A percentile compares a stretch with the other conserved stretches of the same genome.
Evolutionary conservation across 2,797 vertebrate genomes (phyloP).

Genomic region (Prunella strophiata): DNA sequence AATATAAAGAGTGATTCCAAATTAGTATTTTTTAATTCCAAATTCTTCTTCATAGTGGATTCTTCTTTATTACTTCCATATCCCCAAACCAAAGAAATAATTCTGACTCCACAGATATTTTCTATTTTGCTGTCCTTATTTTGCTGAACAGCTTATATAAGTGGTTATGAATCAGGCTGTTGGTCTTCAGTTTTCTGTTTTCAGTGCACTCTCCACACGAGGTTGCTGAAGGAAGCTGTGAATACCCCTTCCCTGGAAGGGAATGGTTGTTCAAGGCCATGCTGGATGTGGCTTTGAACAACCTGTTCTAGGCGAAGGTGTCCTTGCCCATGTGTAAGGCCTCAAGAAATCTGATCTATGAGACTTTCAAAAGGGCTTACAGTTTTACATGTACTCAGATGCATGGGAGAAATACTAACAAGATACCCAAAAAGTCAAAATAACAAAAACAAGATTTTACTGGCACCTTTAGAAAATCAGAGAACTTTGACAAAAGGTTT

Average conservation of each 20-base stretch:
- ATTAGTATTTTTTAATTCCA: neutral
- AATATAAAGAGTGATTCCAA: neutral
- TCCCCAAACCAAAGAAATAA: neutral
- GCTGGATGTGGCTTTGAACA: neutral
- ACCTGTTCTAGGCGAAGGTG: neutral
- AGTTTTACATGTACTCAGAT: neutral
- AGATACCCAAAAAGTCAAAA: neutral
- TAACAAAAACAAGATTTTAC: neutral
- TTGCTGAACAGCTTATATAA: neutral
- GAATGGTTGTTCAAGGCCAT: neutral
- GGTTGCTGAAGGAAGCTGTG: neutral
- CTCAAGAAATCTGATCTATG: neutral
- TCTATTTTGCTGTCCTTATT: neutral
- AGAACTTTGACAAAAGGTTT: neutral
- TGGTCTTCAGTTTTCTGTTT: neutral
- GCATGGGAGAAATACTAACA: neutral
- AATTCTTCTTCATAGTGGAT: neutral
- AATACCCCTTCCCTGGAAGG: neutral
- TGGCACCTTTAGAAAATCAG: neutral
- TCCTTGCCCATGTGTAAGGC: neutral
- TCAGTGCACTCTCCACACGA: neutral
- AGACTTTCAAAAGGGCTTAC: neutral
- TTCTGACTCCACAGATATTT: neutral
- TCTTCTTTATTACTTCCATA: neutral
- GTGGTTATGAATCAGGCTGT: neutral